Evolutionary conservation across 1,140 invertebrate genomes (phyloP), one percentile per base, ranked within the genome.

Genomic region (Oryzaephilus surinamensis): DNA sequence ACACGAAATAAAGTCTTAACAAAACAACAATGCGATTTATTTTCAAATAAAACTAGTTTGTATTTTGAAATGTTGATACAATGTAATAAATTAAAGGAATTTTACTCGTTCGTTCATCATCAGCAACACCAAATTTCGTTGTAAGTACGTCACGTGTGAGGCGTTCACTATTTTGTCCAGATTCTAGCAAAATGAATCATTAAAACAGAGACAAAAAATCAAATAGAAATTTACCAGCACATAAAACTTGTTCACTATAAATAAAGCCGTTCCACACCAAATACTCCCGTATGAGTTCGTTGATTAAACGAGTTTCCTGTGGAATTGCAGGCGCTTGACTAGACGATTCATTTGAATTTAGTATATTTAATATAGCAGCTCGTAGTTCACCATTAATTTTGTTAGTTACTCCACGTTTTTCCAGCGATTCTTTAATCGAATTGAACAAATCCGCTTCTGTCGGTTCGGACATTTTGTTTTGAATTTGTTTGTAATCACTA

Each of bases 221-320:
- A 27, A 26, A 41, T 13, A n/a, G n/a, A n/a, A 40, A 38, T 13
- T 32, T 50, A 57, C 69, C 68, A 26, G 64, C 64, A 1, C 48
- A 45, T 54, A 71, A 56, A 6, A 72, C 62, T 23, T 69, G 65
- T 6, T 67, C 65, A 1, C 65, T 67, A 29, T 71, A 72, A 4
- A 70, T 45, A 39, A 71, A 72, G 0, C 70, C 70, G 39, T 72
- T 70, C 70, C 70, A 72, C 26, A 63, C 58, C 2, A 72, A 46
- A 38, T 72, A 72, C 39, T 72, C 70, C 24, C 65, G 57, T 3
- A 72, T 59, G 0, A 72, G 45, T 31, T 70, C 68, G 34, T 72
- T 72, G 18, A 70, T 62, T 4, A 72, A 43, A 18, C 63, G 51
- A 2, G 68, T 68, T 46, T 71, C 70, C 0, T 64, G 57, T 2